A percentile compares a stretch with the other conserved stretches of the same genome.
These are phyloP conservation scores for Ophthalmolycus amberensis DNA, from an alignment of 2,113 vertebrate genomes.

Conservation along the genomic window DNA sequence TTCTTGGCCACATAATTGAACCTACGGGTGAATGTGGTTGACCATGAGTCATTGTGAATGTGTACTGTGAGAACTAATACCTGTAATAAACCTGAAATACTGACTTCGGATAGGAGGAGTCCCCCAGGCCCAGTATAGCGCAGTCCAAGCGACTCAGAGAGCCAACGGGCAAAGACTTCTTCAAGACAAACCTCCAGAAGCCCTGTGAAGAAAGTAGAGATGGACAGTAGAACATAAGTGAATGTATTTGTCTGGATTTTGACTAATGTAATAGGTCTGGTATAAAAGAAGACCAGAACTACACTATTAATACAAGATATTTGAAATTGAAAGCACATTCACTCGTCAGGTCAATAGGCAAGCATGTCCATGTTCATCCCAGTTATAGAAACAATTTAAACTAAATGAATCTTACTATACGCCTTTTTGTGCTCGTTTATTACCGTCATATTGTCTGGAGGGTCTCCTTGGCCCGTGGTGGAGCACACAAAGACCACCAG, in stretches of 20 bases:
- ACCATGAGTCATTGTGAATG: background rate
- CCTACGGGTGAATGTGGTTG: conserved; percentile 70
- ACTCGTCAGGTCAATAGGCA: background rate
- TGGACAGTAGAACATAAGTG: background rate
- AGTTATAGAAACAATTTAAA: background rate
- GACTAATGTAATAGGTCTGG: background rate
- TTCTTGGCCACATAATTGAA: conserved; percentile 99
- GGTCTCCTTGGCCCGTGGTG: conserved; percentile 95
- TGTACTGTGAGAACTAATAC: too few relatives aligned
- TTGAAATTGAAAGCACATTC: background rate
- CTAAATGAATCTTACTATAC: background rate
- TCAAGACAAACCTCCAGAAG: conserved; percentile 97
- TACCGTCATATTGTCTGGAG: conserved; percentile 99
- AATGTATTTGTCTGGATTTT: background rate
- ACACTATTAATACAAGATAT: background rate
- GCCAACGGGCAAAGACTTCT: conserved; percentile 85
- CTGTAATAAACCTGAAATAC: conserved; percentile 35
- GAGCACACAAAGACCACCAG: conserved; percentile 95
- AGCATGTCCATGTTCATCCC: background rate
- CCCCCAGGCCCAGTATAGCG: conserved; percentile 92
- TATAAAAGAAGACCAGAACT: background rate
- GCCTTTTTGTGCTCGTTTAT: background rate
- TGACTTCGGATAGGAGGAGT: conserved; percentile 96
- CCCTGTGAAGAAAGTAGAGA: conserved; percentile 74
- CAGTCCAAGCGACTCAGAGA: conserved; percentile 91